These are phyloP conservation scores for Aphodius granarius DNA, from an alignment of 2,888 invertebrate species.

Conservation along the genomic window DNA sequence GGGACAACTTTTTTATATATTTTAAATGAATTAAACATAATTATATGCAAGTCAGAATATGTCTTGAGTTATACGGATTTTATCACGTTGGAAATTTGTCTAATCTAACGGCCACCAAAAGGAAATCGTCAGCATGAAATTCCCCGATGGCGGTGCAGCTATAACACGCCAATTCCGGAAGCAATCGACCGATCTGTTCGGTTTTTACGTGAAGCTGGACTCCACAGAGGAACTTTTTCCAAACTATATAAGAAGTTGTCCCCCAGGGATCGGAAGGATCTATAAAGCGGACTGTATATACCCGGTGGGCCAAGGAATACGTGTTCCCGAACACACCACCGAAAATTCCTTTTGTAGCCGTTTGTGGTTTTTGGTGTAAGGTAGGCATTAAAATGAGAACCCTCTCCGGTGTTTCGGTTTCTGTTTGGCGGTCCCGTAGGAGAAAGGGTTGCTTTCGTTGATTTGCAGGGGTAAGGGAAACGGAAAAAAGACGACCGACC, in stretches of 20 bases:
- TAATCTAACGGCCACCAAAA: neutral
- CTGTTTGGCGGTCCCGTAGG: neutral
- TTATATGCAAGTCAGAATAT: neutral
- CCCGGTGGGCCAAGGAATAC: conserved; percentile 36
- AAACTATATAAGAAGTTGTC: conserved; percentile 49
- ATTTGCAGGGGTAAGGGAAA: neutral
- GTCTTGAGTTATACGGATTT: neutral
- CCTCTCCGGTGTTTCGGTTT: neutral
- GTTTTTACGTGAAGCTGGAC: conserved; percentile 45
- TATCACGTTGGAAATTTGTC: neutral
- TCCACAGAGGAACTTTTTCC: conserved; percentile 36
- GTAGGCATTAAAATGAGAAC: neutral
- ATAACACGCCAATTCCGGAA: conserved; percentile 52
- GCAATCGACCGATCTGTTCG: conserved; percentile 49
- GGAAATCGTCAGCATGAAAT: conserved; percentile 13
- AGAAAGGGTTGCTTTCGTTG: neutral
- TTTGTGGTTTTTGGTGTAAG: conserved; percentile 5
- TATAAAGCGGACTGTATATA: conserved; percentile 45
- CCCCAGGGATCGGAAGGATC: conserved; percentile 45
- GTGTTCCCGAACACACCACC: neutral
- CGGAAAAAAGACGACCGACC: neutral
- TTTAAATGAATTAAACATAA: conserved; percentile 16
- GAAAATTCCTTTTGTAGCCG: neutral
- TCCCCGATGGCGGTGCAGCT: conserved; percentile 47
- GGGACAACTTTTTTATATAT: too few relatives aligned